Evolutionary conservation across 92 coral and sea anemone genomes (phyloP).

Genomic region (Heteractis magnifica): DNA sequence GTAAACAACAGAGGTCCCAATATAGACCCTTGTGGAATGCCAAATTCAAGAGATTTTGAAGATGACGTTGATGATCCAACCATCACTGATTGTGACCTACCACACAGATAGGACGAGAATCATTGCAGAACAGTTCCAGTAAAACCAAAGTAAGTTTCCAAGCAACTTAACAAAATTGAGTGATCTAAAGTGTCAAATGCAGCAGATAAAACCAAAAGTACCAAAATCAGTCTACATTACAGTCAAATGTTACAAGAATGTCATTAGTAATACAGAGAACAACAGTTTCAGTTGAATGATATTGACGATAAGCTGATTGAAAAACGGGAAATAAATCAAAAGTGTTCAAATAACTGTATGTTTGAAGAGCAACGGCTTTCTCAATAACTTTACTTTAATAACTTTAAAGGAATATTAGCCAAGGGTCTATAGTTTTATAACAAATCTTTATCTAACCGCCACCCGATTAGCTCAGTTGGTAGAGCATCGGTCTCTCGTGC

Average conservation of each 20-base stretch:
- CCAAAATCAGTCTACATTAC: neutral
- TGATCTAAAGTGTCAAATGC: neutral
- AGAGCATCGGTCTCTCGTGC: no score
- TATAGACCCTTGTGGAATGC: conserved; percentile 23
- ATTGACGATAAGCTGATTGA: neutral
- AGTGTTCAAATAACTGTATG: neutral
- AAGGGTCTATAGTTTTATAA: neutral
- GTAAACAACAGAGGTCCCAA: neutral
- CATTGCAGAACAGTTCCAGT: conserved; percentile 6
- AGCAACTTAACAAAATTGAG: neutral
- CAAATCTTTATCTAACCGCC: neutral
- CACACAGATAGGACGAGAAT: conserved; percentile 36
- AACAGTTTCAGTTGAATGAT: neutral
- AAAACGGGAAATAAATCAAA: neutral
- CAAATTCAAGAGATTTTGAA: neutral
- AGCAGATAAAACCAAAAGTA: neutral
- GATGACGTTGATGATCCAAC: conserved; percentile 5
- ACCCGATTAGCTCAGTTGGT: no score
- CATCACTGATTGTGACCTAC: conserved; percentile 12
- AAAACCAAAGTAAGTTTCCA: neutral
- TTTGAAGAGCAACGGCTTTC: neutral
- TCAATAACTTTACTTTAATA: neutral
- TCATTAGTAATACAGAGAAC: neutral
- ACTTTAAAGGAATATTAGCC: neutral
- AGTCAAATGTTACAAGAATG: neutral